phyloP scores from a whole-genome alignment of 2,113 vertebrate genomes.

The Australoheros scitulus region DNA sequence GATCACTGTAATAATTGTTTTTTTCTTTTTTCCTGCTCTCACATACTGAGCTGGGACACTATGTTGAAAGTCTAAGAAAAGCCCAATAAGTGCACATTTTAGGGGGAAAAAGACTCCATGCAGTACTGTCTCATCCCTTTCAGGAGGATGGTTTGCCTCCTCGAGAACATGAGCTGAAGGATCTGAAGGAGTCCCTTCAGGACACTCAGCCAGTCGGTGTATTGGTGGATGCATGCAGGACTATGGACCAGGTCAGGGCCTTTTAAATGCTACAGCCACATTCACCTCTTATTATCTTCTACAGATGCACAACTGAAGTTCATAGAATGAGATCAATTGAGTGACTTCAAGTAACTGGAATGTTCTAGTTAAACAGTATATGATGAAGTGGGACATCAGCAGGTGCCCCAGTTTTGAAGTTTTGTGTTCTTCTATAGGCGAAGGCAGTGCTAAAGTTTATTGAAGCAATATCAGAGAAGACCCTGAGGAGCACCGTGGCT shows the following conservation, averaged over 20 bases:
- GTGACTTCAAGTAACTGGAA: neutral
- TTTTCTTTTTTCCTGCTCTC: neutral
- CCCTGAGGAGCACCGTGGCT: slow-evolving; percentile 91
- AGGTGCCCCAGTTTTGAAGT: neutral
- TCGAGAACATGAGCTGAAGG: slow-evolving; percentile 87
- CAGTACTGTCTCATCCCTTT: neutral
- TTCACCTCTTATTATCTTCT: neutral
- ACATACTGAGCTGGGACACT: neutral
- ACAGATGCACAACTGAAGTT: neutral
- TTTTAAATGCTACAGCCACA: neutral
- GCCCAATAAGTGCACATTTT: neutral
- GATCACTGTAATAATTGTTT: neutral
- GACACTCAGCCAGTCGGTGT: slow-evolving; percentile 96
- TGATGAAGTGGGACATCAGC: neutral
- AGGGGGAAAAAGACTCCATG: neutral
- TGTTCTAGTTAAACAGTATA: neutral
- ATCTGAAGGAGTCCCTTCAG: slow-evolving; percentile 92
- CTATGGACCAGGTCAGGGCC: slow-evolving; percentile 90
- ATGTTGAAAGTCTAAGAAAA: neutral
- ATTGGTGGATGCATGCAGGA: slow-evolving; percentile 91
- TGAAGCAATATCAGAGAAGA: slow-evolving; percentile 97
- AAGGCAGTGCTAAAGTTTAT: slow-evolving; percentile 95
- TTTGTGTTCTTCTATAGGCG: slow-evolving; percentile 76
- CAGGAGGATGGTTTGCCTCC: slow-evolving; percentile 87
- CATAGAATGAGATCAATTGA: neutral